Evolutionary conservation across 2,113 vertebrate genomes (phyloP), one percentile per base, ranked within the genome.

Genomic region (Pithys albifrons): DNA sequence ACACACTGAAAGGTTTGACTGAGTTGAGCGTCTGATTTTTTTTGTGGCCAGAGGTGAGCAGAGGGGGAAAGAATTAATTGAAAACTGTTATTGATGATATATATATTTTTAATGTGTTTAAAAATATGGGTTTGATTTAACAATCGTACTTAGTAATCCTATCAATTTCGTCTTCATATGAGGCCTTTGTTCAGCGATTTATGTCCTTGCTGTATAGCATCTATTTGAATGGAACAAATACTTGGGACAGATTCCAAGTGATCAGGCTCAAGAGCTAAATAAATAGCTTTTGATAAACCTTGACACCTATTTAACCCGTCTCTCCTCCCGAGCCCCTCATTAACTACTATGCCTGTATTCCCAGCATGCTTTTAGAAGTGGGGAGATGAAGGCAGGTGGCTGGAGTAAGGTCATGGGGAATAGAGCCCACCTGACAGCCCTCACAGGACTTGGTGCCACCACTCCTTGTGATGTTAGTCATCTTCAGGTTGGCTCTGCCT

Each of bases 11-110:
- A 98, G 97, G 98, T 98, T 90, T 96, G 97, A 97, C 98, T 84
- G 97, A 96, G 97, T 98, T 98, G 96, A 25, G 24, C 45, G 19
- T 91, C 88, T 97, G 96, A 97, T 98, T 29, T 98, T 98, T 98
- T 96, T 96, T 43, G 25, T 2, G 87, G 97, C 96, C 97, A 97
- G 98, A 98, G 98, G 97, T 97, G 97, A 97, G 97, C 91, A 88
- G 91, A 43, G 93, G 96, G 97, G 86, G 93, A 97, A 98, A 95
- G 96, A 98, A 98, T 98, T 98, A 98, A 98, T 98, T 98, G 98
- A 97, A 98, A 97, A 97, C 95, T 85, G 69, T 96, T 93, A 97
- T 98, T 98, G 97, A 98, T 98, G 95, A 46, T 66, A 19, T 17
- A 10, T 39, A 12, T 80, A 7, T 57, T 37, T 59, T 78, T 59